Conservation (phyloP, 1,140 invertebrate species). For the Hycleus cichorii region DNA sequence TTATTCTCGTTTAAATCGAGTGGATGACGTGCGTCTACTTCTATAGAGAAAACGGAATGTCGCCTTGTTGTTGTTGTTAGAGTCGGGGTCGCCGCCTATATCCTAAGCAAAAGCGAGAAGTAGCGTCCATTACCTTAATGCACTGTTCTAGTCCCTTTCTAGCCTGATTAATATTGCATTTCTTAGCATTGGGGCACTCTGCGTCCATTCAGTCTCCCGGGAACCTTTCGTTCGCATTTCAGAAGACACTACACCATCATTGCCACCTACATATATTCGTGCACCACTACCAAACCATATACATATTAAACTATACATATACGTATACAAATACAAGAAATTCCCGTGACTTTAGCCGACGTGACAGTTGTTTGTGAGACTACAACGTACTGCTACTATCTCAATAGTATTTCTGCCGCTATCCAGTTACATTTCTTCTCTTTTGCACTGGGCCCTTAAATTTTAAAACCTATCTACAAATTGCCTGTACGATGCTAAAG, state of each 20-base stretch:
- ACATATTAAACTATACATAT: too few relatives aligned
- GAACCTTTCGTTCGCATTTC: conserved; percentile 17
- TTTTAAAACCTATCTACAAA: conserved; percentile 28
- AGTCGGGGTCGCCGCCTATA: conserved; percentile 7
- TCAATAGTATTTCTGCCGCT: neutral
- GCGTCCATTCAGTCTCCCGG: conserved; percentile 29
- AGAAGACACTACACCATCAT: conserved; percentile 12
- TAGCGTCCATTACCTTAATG: conserved; percentile 38
- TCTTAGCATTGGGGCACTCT: conserved; percentile 32
- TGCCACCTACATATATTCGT: neutral
- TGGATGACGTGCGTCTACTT: too few relatives aligned
- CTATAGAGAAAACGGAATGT: too few relatives aligned
- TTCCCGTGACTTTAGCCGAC: conserved; percentile 10
- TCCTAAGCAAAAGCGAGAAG: conserved; percentile 22
- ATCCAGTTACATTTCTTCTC: conserved; percentile 8
- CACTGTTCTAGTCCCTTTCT: conserved; percentile 35
- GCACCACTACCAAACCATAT: too few relatives aligned
- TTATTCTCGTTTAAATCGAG: too few relatives aligned
- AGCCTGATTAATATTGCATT: conserved; percentile 39
- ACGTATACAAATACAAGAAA: too few relatives aligned
- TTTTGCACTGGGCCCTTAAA: conserved; percentile 15
- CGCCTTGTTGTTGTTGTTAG: neutral
- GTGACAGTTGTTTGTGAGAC: conserved; percentile 23
- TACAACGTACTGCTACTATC: neutral
- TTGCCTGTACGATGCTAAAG: conserved; percentile 20